phyloP scores from a whole-genome alignment of 2,113 vertebrate genomes.

The Balaenoptera acutorostrata region DNA sequence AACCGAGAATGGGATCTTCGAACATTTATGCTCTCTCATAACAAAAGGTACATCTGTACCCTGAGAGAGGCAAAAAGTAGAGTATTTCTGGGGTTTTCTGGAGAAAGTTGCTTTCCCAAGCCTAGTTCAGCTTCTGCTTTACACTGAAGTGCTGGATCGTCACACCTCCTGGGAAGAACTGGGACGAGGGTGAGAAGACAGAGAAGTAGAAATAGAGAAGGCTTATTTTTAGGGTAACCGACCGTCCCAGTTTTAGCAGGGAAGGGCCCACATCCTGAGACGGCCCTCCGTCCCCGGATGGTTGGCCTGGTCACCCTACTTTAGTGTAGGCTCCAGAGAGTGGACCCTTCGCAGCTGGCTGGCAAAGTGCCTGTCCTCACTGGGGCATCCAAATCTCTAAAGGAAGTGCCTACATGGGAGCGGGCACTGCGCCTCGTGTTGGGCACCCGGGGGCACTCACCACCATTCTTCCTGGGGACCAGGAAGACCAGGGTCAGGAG shows the following conservation, averaged over 20 bases:
- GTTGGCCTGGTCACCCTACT: too few relatives aligned
- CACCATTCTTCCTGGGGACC: background rate
- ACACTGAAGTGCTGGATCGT: background rate
- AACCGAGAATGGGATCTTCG: background rate
- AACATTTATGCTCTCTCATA: background rate
- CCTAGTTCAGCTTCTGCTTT: background rate
- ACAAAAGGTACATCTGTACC: background rate
- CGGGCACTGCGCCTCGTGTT: background rate
- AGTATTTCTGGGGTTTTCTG: background rate
- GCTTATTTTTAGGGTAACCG: background rate
- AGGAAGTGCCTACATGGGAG: background rate
- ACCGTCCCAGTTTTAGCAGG: background rate
- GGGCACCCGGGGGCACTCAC: background rate
- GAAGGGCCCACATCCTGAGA: background rate
- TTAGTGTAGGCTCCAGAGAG: background rate
- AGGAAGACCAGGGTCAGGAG: background rate
- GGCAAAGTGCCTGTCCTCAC: background rate
- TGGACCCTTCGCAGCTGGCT: background rate
- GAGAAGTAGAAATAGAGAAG: background rate
- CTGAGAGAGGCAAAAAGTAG: background rate
- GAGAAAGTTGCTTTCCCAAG: background rate
- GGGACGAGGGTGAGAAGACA: background rate
- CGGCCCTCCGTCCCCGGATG: background rate
- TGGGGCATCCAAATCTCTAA: background rate
- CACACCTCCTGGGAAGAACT: background rate